Evolutionary conservation across 2,888 invertebrate genomes (phyloP).

Genomic region (Autographa pulchrina): DNA sequence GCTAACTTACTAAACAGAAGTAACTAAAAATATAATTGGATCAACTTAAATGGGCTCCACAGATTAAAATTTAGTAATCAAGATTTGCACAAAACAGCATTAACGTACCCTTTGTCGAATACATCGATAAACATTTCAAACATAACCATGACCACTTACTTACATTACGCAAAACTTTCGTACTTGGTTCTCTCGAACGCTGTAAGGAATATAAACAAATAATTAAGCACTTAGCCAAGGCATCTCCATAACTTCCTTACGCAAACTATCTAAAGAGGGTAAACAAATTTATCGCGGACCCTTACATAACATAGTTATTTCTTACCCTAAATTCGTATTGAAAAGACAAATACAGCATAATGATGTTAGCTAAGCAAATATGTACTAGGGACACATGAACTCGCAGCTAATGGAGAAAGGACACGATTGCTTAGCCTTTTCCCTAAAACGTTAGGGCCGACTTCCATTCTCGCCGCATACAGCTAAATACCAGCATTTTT

Average conservation of each 20-base stretch:
- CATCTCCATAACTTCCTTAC: constrained; percentile 2
- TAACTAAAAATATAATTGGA: no score
- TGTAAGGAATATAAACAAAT: constrained; percentile 1
- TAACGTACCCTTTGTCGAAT: not conserved
- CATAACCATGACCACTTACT: no score
- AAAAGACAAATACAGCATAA: constrained; percentile 7
- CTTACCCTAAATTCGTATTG: constrained; percentile 9
- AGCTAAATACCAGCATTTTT: not conserved
- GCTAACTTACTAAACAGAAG: no score
- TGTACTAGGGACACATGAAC: not conserved
- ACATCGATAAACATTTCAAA: not conserved
- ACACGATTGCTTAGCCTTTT: not conserved
- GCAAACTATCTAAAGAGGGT: constrained; percentile 6
- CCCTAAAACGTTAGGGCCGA: not conserved
- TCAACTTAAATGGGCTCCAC: no score
- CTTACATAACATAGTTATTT: constrained; percentile 3
- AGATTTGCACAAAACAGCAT: no score
- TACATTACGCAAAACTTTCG: not conserved
- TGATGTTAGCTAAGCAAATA: constrained; percentile 1
- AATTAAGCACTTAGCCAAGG: not conserved
- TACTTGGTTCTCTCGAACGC: not conserved
- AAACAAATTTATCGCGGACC: constrained; percentile 7
- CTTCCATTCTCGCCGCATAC: not conserved
- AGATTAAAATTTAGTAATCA: no score
- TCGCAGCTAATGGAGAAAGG: constrained; percentile 4